Conservation (phyloP, 2,888 invertebrate species). For the Ectemnius continuus region DNA sequence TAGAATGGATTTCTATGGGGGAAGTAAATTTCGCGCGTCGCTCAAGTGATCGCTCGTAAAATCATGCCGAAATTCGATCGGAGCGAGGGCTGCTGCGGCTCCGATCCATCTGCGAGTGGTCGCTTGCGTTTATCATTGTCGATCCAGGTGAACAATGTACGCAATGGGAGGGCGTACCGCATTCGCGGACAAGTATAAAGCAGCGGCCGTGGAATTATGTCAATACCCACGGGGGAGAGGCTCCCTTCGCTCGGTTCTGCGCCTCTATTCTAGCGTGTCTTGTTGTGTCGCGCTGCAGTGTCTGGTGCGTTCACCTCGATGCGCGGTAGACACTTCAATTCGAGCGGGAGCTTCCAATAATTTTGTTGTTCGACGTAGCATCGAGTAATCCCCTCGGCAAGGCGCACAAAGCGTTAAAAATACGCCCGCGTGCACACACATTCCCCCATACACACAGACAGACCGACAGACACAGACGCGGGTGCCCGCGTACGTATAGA, state of each 20-base stretch:
- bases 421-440: constrained; percentile 8
- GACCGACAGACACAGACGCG: too few relatives aligned
- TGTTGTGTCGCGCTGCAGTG: not conserved
- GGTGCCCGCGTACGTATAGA: too few relatives aligned
- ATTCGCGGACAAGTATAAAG: not conserved
- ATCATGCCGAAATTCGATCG: not conserved
- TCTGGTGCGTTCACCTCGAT: not conserved
- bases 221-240: not conserved
- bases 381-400: constrained; percentile 14
- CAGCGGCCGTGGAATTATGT: constrained; percentile 2
- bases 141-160: constrained; percentile 7
- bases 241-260: constrained; percentile 1
- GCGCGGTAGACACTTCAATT: constrained; percentile 3
- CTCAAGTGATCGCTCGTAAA: constrained; percentile 6
- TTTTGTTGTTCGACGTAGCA: not conserved
- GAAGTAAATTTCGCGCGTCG: not conserved
- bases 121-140: constrained; percentile 4
- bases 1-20: too few relatives aligned
- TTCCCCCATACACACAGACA: not conserved
- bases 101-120: not conserved
- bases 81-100: not conserved
- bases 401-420: constrained; percentile 15
- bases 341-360: constrained; percentile 9
- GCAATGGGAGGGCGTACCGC: not conserved
- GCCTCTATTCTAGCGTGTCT: not conserved